A percentile compares a stretch with the other conserved stretches of the same genome.
Conservation (phyloP, 92 coral and sea anemone species). For the Umimayanthus kanabou region DNA sequence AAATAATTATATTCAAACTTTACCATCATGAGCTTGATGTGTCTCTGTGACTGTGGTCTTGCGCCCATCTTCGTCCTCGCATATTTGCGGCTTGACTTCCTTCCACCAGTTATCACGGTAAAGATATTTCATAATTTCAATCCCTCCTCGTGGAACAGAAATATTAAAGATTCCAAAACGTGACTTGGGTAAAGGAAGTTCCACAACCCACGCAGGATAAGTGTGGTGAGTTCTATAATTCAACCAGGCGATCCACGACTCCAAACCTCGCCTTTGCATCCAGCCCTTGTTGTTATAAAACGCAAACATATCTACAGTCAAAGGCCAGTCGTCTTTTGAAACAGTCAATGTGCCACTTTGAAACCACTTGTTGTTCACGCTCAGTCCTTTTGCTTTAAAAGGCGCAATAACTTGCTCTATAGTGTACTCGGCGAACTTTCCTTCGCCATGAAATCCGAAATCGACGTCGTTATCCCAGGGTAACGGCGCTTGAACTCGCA, state of each 20-base stretch:
- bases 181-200: conserved; percentile 66
- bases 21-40: no score
- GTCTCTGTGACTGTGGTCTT: no score
- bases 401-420: conserved; percentile 43
- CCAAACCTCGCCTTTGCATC: conserved; percentile 83
- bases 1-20: no score
- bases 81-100: conserved; percentile 58
- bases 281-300: conserved; percentile 62
- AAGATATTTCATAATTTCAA: conserved; percentile 74
- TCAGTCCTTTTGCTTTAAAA: conserved; percentile 53
- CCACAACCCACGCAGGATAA: conserved; percentile 79
- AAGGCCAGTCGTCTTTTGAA: conserved; percentile 47
- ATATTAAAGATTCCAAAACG: conserved; percentile 77
- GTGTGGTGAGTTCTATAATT: conserved; percentile 71
- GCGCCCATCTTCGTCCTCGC: conserved; percentile 3
- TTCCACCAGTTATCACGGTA: conserved; percentile 90
- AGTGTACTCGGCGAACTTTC: conserved; percentile 46
- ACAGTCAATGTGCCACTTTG: conserved; percentile 63
- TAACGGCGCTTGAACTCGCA: conserved; percentile 64
- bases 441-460: conserved; percentile 68
- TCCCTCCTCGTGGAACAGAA: conserved; percentile 76
- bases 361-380: conserved; percentile 31
- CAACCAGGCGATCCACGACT: conserved; percentile 67
- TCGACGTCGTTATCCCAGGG: conserved; percentile 86
- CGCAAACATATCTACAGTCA: conserved; percentile 72